Evolutionary conservation across 2,888 invertebrate species (phyloP), one percentile per base, ranked within the genome.

Genomic region (Diarsia brunnea): DNA sequence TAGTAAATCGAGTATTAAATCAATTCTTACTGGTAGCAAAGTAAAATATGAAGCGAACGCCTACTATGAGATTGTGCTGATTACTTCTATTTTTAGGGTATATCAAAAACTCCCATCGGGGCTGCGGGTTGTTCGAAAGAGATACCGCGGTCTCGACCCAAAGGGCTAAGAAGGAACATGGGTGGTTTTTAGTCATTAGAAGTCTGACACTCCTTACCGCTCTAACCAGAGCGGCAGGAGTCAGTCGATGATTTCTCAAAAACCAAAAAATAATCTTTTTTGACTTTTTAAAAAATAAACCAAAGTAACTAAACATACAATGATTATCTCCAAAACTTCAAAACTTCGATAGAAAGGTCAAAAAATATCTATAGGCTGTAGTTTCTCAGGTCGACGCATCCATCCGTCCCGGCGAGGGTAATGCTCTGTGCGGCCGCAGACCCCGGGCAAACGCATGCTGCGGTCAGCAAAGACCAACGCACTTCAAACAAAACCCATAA

Each of bases 371-470:
- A 31, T 38, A 55, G 19, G 14, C 38, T 64, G 31, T 67, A 31
- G 75, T 79, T 82, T 79, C 81, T 73, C 73, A 84, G 79, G 71
- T 87, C 75, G 75, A 72, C 81, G 81, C 66, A 65, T 70, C 79
- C 81, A 83, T 84, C 82, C 84, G 84, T 86, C 85, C 82, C 64
- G 75, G 76, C 53, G 77, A 85, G 87, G 90, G 90, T 89, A 91
- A 91, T 82, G 91, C 86, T 87, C 89, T 81, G 83, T 78, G 83
- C 75, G 81, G 87, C 88, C 88, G 79, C 91, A 87, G 86, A 83
- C 84, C 66, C 67, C 79, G 70, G 70, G 79, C 80, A 87, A 84
- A 81, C 51, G 83, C 86, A 87, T 81, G 79, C 73, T 90, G 90
- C 87, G 90, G 90, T 90, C 85, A 82, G 77, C 68, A 51, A 69